Evolutionary conservation across 2,113 vertebrate genomes (phyloP), one percentile per base, ranked within the genome.

Genomic region (Microtus richardsoni): DNA sequence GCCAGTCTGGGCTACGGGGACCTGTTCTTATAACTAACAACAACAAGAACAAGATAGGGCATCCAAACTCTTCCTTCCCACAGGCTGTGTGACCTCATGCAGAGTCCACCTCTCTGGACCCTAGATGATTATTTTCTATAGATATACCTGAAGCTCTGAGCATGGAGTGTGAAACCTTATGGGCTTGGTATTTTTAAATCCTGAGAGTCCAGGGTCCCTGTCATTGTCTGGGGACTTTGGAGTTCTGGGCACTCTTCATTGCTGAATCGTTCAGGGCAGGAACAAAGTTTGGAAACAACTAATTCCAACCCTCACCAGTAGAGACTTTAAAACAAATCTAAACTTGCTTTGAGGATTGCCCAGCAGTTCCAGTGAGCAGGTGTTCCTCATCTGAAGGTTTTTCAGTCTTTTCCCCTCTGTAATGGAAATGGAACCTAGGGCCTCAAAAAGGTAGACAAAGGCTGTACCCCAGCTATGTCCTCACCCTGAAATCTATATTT

Each of bases 291-390:
- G 83, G n/a, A 87, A 92, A 30, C 52, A 54, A 26, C 17, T 54
- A 58, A 73, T 73, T 68, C 33, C 58, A 70, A 33, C 11, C 39
- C 33, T 68, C 2, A 1, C 26, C 49, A 54, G 68, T n/a, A 73
- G 73, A 91, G 33, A 47, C 47, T 74, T 60, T n/a, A 92, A 75
- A 70, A 74, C 71, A 77, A 87, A 88, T 70, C 70, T 24, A 88
- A 71, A 17, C 74, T 44, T 77, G 30, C 14, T 88, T 74, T 89
- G 47, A 58, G 52, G 36, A 60, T 16, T 60, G 36, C 71, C 75
- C n/a, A 78, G 73, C 30, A 49, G 54, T 9, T 79, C 74, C 91
- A 73, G n/a, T 9, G 36, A 89, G 14, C 41, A 83, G 60, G 60
- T 89, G 33, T 39, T 47, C 39, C 60, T 91, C 96, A 52, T 68